Conservation (phyloP, 2,113 vertebrate species). For the Gymnogyps californianus region DNA sequence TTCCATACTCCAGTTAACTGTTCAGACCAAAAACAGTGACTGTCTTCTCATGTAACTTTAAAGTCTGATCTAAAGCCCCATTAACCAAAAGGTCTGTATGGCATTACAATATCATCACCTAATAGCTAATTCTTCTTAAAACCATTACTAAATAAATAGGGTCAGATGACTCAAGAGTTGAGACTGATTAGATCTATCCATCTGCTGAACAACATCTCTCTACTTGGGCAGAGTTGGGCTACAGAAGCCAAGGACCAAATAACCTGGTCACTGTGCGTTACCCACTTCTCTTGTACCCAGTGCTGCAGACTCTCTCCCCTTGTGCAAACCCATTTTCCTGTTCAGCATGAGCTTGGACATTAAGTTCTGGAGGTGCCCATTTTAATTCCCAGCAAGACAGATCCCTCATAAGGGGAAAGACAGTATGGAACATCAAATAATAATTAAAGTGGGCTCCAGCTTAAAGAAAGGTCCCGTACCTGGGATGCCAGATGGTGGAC, state of each 20-base stretch:
- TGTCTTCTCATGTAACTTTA: background rate
- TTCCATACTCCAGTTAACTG: background rate
- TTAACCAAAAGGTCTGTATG: background rate
- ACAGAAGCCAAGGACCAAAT: background rate
- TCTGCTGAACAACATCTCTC: background rate
- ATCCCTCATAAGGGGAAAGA: background rate
- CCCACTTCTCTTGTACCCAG: background rate
- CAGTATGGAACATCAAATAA: background rate
- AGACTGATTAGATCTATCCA: background rate
- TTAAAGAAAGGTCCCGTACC: conserved; percentile 57
- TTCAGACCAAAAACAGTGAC: background rate
- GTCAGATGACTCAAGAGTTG: background rate
- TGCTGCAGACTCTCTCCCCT: background rate
- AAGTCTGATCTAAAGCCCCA: background rate
- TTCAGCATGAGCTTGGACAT: background rate
- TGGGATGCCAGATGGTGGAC: conserved; percentile 71
- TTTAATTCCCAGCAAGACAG: background rate
- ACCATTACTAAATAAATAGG: background rate
- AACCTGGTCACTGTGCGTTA: background rate
- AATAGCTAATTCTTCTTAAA: background rate
- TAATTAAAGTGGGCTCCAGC: background rate
- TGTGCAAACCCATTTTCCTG: background rate
- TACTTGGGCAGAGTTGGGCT: background rate
- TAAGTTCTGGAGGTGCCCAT: background rate
- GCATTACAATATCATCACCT: background rate